Base-by-base conservation (phyloP, 2,113 vertebrate genomes). In the Lycaon pictus region DNA sequence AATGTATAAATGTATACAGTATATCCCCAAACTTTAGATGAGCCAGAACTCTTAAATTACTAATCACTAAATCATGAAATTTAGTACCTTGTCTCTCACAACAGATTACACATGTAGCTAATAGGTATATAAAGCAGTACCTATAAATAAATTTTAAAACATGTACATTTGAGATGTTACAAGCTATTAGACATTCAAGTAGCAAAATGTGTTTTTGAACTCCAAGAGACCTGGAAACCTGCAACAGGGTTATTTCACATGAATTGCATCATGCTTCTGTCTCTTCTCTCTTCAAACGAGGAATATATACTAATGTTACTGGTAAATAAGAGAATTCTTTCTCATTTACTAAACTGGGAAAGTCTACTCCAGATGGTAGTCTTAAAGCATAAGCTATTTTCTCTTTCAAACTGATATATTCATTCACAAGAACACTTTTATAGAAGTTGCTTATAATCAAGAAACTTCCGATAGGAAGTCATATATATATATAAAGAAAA, bases 241-340 rank as follows among this genome's bases (percentile, higher is more conserved):
- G 77, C 98, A 96, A 69, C 94, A 97, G 74, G 53, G 12, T 87
- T 85, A 72, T 98, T 99, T 98, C 97, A 95, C 71, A 86, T 83
- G 93, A 95, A 90, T 98, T 99, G 98, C 98, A 99, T 98, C 98
- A 98, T 97, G 92, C 97, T 91, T 92, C 87, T 72, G 74, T 95
- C 86, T 80, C 83, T 56, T 94, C 60, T 97, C 88, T 98, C 84
- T 81, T 82, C 77, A 87, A 98, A 97, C 2, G 53, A 96, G n/a
- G 29, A 92, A 56, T 88, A 94, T 74, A 71, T 48, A 97, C 88
- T 97, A 79, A 77, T 88, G 37, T 80, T 94, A 87, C 51, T 74
- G 58, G 91, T 80, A 96, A 96, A 96, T 88, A 96, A 95, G 65
- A 95, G 15, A 79, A 83, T 95, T 92, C 67, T 65, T 81, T 88